These are phyloP conservation scores for Opisthocomus hoazin DNA, from an alignment of 2,113 vertebrate genomes.

Conservation along the genomic window DNA sequence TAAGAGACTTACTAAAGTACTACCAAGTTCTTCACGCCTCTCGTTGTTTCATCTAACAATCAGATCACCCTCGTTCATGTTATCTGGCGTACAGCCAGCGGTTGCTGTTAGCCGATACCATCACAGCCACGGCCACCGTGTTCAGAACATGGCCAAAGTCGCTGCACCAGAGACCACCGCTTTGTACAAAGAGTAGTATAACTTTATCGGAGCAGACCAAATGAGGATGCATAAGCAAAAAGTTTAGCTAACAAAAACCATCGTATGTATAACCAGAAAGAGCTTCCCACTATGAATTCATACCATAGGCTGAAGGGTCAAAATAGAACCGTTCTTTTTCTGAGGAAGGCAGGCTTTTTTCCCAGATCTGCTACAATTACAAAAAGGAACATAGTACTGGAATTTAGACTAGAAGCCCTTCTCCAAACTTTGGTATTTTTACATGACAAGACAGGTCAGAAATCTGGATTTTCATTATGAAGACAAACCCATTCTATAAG, in stretches of 20 bases:
- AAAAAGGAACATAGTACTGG: background rate
- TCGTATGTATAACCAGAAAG: background rate
- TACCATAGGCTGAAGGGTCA: background rate
- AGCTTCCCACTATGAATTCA: background rate
- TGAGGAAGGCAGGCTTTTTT: background rate
- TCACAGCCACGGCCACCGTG: background rate
- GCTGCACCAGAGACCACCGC: background rate
- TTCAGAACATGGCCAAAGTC: background rate
- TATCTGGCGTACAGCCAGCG: background rate
- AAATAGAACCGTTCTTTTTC: background rate
- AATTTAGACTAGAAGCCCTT: background rate
- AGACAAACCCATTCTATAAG: background rate
- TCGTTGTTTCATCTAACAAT: background rate
- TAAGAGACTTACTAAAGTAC: background rate
- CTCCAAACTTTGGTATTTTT: background rate
- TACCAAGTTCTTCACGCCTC: background rate
- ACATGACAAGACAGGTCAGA: background rate
- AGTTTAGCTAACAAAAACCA: background rate
- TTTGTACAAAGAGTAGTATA: background rate
- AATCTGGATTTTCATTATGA: background rate
- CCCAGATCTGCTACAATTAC: background rate
- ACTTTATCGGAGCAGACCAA: background rate
- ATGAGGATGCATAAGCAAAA: background rate
- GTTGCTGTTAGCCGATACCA: background rate
- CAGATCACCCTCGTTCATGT: background rate